Percentiles rank a stretch among this genome's conserved stretches.
phyloP scores from a whole-genome alignment of 2,797 vertebrate species.

The Thunnus albacares region DNA sequence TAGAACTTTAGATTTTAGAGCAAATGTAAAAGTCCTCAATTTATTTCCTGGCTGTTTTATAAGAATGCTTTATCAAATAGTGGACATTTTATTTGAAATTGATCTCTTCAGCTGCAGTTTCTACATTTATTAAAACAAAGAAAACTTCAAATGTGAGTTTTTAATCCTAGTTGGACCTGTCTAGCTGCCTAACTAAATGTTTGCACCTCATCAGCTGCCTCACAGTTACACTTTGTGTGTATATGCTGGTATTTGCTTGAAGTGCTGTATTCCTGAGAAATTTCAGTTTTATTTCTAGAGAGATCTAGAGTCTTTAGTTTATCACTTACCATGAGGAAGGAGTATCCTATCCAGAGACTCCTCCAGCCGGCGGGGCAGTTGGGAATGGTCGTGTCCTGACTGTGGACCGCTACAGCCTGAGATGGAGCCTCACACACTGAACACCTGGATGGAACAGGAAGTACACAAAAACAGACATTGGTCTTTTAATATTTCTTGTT shows the following conservation, averaged over 20 bases:
- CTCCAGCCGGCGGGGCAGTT: constrained; percentile 93
- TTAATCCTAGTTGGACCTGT: neutral
- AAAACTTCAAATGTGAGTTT: neutral
- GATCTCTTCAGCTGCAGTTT: neutral
- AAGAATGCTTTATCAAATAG: no score
- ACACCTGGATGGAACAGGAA: constrained; percentile 80
- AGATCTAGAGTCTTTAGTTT: neutral
- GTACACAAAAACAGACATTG: neutral
- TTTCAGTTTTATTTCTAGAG: neutral
- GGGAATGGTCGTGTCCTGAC: constrained; percentile 94
- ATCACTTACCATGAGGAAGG: constrained; percentile 94
- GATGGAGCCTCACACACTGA: constrained; percentile 95
- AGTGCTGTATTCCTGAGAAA: neutral
- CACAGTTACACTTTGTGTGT: no score
- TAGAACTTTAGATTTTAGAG: no score
- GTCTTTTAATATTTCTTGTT: neutral
- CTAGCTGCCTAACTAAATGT: no score
- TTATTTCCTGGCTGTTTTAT: no score
- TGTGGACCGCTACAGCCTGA: constrained; percentile 94
- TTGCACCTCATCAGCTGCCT: no score
- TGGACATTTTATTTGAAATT: no score
- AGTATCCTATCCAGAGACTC: constrained; percentile 98
- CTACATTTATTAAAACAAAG: neutral
- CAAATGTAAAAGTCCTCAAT: no score
- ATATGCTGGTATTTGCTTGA: no score